phyloP scores from a whole-genome alignment of 2,888 invertebrate species.

The Sinopyrophorus schimmeli region DNA sequence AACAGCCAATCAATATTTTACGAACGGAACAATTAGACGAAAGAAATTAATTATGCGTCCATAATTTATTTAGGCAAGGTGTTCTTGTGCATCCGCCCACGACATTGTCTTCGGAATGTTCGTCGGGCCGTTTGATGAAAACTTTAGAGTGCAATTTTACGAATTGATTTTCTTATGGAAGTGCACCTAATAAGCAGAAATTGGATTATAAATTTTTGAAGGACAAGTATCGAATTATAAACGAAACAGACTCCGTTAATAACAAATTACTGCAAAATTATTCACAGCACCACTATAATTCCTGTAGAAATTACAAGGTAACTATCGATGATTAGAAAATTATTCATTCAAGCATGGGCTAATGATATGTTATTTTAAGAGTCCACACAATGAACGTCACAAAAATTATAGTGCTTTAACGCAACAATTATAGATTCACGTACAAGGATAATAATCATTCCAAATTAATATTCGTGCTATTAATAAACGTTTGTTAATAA shows the following conservation, averaged over 20 bases:
- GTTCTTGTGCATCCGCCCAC: no score
- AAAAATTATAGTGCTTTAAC: constrained; percentile 21
- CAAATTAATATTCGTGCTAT: constrained; percentile 5
- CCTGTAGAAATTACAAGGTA: constrained; percentile 22
- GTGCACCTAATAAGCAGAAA: no score
- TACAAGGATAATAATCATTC: constrained; percentile 15
- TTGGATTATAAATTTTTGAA: constrained; percentile 11
- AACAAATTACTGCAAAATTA: constrained; percentile 20
- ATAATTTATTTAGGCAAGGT: no score
- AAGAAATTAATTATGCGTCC: no score
- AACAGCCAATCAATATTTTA: no score
- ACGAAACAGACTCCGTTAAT: constrained; percentile 19
- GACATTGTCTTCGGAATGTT: no score
- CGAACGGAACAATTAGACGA: no score
- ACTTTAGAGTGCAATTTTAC: no score
- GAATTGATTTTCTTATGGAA: no score
- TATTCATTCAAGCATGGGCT: constrained; percentile 24
- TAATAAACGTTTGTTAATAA: constrained; percentile 16
- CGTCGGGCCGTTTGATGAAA: no score
- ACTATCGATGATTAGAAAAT: constrained; percentile 26
- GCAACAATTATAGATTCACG: constrained; percentile 15
- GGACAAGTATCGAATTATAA: constrained; percentile 13
- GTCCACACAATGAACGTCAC: constrained; percentile 23
- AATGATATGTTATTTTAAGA: constrained; percentile 23
- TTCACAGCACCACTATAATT: constrained; percentile 21